A percentile compares a stretch with the other conserved stretches of the same genome.
These are phyloP conservation scores for Muscidifurax raptorellus DNA, from an alignment of 1,140 invertebrate species.

Conservation along the genomic window DNA sequence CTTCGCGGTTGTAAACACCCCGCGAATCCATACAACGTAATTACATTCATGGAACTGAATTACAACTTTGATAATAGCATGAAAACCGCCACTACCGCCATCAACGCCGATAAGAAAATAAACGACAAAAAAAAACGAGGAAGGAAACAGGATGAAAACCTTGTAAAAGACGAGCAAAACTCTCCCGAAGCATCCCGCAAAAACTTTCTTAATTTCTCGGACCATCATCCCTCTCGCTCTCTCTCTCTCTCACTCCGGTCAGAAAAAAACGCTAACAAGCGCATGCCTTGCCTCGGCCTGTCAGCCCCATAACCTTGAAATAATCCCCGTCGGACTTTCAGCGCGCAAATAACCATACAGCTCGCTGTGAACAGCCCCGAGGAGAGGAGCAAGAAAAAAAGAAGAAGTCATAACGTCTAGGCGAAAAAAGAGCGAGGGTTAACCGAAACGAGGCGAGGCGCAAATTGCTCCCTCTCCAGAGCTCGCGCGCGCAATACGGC, in stretches of 20 bases:
- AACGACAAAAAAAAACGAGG: neutral
- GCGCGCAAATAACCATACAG: neutral
- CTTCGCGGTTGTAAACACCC: too few relatives aligned
- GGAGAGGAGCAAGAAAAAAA: neutral
- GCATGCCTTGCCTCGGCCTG: neutral
- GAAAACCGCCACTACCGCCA: neutral
- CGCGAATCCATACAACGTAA: neutral
- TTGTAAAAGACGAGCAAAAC: neutral
- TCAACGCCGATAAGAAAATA: neutral
- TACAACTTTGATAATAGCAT: neutral
- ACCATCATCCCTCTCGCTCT: neutral
- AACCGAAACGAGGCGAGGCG: neutral
- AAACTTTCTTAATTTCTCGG: conserved; percentile 2
- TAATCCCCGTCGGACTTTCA: neutral
- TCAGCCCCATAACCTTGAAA: conserved; percentile 6
- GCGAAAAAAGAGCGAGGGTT: neutral
- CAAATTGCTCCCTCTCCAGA: conserved; percentile 27
- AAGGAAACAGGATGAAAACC: neutral
- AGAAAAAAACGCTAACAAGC: neutral
- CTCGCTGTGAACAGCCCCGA: neutral
- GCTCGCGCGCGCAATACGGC: conserved; percentile 61
- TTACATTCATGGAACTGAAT: neutral
- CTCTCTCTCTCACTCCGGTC: neutral
- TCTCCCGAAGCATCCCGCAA: neutral
- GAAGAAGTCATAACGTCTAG: conserved; percentile 8